phyloP scores from a whole-genome alignment of 2,797 vertebrate species.

The Acipenser transmontanus region DNA sequence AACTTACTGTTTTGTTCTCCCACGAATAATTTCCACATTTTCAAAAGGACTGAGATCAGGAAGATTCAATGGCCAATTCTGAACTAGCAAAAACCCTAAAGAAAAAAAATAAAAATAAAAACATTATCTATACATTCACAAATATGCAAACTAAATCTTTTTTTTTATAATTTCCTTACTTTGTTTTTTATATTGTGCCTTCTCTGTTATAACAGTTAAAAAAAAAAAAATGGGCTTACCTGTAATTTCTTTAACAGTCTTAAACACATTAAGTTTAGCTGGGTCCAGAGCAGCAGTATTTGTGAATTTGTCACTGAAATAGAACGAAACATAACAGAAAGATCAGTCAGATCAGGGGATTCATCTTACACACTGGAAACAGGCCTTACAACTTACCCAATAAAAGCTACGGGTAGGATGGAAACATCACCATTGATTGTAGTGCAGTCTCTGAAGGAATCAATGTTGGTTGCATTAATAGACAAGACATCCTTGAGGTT shows the following conservation, averaged over 20 bases:
- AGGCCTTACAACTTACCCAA: conserved; percentile 62
- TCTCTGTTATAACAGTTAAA: not conserved
- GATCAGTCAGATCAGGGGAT: not conserved
- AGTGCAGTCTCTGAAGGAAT: conserved; percentile 89
- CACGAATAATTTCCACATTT: conserved; percentile 88
- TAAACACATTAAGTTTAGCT: conserved; percentile 74
- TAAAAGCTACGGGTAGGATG: conserved; percentile 70
- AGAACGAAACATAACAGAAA: conserved; percentile 17
- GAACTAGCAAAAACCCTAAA: conserved; percentile 84
- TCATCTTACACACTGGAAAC: not conserved
- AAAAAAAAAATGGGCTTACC: conserved; percentile 61
- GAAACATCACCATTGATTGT: conserved; percentile 80
- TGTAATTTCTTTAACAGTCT: conserved; percentile 89
- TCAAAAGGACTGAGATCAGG: conserved; percentile 83
- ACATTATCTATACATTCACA: not conserved
- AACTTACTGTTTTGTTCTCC: conserved; percentile 82
- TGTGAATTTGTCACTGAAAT: conserved; percentile 75
- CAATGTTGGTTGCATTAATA: conserved; percentile 88
- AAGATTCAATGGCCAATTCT: conserved; percentile 74
- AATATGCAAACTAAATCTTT: conserved; percentile 4
- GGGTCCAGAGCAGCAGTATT: conserved; percentile 71
- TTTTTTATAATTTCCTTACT: not conserved
- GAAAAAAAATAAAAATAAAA: conserved; percentile 23
- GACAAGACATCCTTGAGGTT: conserved; percentile 62
- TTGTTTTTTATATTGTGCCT: not conserved